Percentiles rank a stretch among this genome's conserved stretches.
phyloP scores from a whole-genome alignment of 2,797 vertebrate genomes.

The Muscicapa comitata region DNA sequence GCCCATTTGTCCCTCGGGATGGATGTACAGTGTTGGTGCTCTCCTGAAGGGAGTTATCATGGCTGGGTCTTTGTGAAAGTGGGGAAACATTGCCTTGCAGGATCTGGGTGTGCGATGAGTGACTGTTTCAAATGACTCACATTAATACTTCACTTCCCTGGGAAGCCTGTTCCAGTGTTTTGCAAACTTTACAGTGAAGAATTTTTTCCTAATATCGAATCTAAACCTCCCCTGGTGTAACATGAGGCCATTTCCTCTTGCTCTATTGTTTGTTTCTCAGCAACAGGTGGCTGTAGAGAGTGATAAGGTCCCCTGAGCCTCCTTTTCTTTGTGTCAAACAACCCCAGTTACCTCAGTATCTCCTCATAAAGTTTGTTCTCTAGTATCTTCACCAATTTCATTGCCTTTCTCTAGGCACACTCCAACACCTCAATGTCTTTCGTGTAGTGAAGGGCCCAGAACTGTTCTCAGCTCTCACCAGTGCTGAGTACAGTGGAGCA shows the following conservation, averaged over 20 bases:
- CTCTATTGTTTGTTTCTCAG: background rate
- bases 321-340: background rate
- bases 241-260: background rate
- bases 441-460: background rate
- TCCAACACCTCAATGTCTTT: background rate
- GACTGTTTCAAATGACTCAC: background rate
- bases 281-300: background rate
- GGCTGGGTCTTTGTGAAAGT: background rate
- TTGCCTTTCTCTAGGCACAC: background rate
- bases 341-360: background rate
- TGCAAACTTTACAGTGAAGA: background rate
- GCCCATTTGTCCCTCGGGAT: background rate
- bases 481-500: fast-evolving
- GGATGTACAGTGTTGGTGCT: background rate
- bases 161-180: background rate
- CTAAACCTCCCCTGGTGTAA: background rate
- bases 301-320: background rate
- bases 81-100: too few species aligned
- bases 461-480: background rate
- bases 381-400: background rate
- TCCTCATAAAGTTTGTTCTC: background rate
- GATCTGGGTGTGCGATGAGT: background rate
- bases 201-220: background rate
- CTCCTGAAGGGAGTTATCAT: background rate
- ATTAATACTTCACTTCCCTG: too few species aligned